Percentiles rank a stretch among this genome's conserved stretches.
Evolutionary conservation across 2,888 invertebrate species (phyloP).

Genomic region (Elmis aenea): DNA sequence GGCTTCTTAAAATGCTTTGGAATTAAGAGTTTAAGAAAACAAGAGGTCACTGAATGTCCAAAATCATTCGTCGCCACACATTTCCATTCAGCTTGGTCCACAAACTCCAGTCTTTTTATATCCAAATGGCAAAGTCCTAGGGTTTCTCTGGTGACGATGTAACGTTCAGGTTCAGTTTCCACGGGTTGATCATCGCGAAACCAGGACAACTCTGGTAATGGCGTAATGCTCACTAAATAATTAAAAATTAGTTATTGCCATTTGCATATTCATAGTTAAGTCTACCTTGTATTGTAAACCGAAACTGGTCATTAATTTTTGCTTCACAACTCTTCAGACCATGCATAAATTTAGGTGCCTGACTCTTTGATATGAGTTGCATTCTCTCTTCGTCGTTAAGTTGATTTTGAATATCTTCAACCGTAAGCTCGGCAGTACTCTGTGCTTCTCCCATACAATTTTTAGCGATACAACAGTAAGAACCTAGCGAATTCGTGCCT

Average conservation of each 20-base stretch:
- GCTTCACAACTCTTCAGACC: conserved; percentile 79
- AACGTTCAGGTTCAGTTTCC: conserved; percentile 61
- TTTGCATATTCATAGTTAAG: too few species aligned
- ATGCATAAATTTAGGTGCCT: conserved; percentile 77
- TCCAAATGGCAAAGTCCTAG: conserved; percentile 69
- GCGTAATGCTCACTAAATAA: conserved; percentile 69
- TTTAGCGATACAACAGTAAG: conserved; percentile 82
- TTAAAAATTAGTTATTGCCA: too few species aligned
- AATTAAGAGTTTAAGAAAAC: conserved; percentile 77
- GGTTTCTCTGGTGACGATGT: conserved; percentile 62
- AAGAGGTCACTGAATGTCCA: conserved; percentile 83
- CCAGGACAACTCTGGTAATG: conserved; percentile 81
- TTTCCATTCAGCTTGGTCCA: conserved; percentile 90
- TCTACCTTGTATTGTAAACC: conserved; percentile 74
- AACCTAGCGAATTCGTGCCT: conserved; percentile 83
- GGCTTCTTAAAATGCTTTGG: conserved; percentile 88
- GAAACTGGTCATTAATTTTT: conserved; percentile 75
- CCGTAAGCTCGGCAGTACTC: conserved; percentile 80
- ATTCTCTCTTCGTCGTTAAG: conserved; percentile 80
- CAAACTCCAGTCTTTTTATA: conserved; percentile 68
- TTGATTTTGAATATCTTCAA: conserved; percentile 88
- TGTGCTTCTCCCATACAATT: conserved; percentile 90
- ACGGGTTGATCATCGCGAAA: conserved; percentile 80
- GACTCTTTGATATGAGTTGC: conserved; percentile 68
- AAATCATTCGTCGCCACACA: conserved; percentile 85